Evolutionary conservation across 1,140 invertebrate species (phyloP), one percentile per base, ranked within the genome.

Genomic region (Lordiphosa mommai): DNA sequence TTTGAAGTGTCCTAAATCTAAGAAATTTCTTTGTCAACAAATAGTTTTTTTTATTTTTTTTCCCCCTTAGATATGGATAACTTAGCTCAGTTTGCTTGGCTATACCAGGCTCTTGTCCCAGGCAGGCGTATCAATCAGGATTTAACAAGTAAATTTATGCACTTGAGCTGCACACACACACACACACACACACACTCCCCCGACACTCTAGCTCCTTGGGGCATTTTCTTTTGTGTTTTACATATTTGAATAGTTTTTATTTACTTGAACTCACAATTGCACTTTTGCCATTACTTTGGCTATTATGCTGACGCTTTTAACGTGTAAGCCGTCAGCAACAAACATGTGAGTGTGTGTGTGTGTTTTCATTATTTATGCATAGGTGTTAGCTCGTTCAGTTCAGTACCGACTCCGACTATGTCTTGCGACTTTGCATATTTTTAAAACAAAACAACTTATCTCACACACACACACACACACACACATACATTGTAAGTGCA

Each of bases 161-260:
- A 85, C 79, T 70, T 66, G 60, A 72, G 72, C 50, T 56, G 40
- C 37, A 43, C 41, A 34, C 48, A 40, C 30, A 49, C 27, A 36
- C 55, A 55, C 49, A 17, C 23, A 43, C 47, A 23, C 51, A 9
- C 43, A 61, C 17, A 27, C 34, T 27, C 30, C 17, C 33, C 17
- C 23, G 16, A 38, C 40, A 38, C 58, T 48, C 36, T 33, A 51
- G 53, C 47, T 60, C 34, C 82, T 82, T 6, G 23, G 23, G 23
- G 23, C 72, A 82, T 82, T 71, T 72, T 82, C 61, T 61, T 76
- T 76, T 82, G 72, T 84, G 64, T 71, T 85, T 85, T 84, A 73
- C 79, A 84, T 84, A 84, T 84, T 85, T 85, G 72, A 84, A 79
- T 70, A 79, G 73, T 85, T 84, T 84, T 85, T 85, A 84, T 85